Evolutionary conservation across 2,797 vertebrate genomes (phyloP).

Genomic region (Macropus fuliginosus): DNA sequence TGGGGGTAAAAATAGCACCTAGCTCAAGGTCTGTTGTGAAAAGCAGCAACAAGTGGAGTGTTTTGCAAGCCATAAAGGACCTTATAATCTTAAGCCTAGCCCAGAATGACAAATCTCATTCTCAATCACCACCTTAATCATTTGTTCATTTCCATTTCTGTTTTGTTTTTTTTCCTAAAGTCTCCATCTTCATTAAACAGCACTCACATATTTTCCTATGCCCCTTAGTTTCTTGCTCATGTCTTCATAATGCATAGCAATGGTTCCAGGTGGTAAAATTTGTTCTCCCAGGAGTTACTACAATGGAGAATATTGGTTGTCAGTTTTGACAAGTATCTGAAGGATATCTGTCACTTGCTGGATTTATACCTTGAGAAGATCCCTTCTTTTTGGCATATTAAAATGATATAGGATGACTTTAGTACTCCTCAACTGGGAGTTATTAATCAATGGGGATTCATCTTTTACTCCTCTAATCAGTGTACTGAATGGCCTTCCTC

Average conservation of each 20-base stretch:
- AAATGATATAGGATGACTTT: background rate
- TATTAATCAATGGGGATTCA: background rate
- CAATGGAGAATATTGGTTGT: background rate
- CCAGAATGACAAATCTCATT: background rate
- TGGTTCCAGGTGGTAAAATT: background rate
- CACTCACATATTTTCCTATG: background rate
- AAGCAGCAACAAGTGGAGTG: background rate
- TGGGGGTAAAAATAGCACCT: background rate
- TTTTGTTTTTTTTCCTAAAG: background rate
- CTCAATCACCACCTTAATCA: background rate
- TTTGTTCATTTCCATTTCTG: background rate
- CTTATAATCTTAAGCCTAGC: background rate
- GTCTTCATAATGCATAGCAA: background rate
- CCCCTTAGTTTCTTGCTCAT: background rate
- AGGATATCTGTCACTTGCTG: background rate
- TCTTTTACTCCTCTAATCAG: background rate
- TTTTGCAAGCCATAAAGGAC: background rate
- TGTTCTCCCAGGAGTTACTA: background rate
- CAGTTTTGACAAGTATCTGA: background rate
- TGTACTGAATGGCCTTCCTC: background rate
- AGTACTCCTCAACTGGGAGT: background rate
- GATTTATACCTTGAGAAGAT: background rate
- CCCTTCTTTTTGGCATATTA: background rate
- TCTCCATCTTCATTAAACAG: background rate
- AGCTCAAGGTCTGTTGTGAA: background rate